Evolutionary conservation across 2,113 vertebrate genomes (phyloP).

Genomic region (Gnathonemus echidnorhynchus): DNA sequence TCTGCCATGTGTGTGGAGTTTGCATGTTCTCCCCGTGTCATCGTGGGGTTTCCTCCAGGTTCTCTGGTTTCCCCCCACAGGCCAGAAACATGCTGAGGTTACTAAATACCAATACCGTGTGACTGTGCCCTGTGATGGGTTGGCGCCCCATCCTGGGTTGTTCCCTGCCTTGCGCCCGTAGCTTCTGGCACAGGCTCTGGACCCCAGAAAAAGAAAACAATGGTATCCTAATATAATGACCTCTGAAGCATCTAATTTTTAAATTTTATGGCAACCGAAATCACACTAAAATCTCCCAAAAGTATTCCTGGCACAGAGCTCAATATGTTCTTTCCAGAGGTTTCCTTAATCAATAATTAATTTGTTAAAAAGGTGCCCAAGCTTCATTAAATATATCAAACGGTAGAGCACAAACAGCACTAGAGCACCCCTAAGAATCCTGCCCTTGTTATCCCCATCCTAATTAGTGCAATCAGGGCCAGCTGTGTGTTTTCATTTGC

Average conservation of each 20-base stretch:
- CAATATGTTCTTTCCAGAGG: neutral
- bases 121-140: neutral
- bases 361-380: neutral
- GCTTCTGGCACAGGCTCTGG: neutral
- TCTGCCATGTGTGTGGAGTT: no score
- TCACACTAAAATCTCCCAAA: neutral
- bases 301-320: neutral
- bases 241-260: neutral
- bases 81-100: no score
- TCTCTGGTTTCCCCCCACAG: no score
- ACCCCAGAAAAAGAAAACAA: neutral
- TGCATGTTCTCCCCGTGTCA: no score
- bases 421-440: neutral
- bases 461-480: neutral
- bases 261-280: neutral
- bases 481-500: neutral
- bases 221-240: neutral
- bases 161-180: neutral
- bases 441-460: neutral
- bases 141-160: neutral
- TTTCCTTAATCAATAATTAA: neutral
- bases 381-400: neutral
- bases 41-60: no score
- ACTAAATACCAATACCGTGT: no score
- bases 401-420: neutral